phyloP scores from a whole-genome alignment of 2,888 invertebrate genomes.

The Tortrix viridana region DNA sequence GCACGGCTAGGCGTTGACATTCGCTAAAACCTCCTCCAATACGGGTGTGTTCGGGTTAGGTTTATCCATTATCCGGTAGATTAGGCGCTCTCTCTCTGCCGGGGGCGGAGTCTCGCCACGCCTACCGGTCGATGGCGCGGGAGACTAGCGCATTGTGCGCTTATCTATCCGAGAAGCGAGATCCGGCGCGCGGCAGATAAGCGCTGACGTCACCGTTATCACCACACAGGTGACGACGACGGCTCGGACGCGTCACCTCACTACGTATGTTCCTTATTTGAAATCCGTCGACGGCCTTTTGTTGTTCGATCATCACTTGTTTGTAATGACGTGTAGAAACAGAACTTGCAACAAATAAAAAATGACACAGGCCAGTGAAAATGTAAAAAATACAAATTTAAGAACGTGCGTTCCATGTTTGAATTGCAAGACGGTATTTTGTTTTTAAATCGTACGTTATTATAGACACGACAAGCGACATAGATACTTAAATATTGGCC shows the following conservation, averaged over 20 bases:
- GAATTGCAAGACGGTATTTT: too few relatives aligned
- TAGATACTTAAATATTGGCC: too few relatives aligned
- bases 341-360: not conserved
- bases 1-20: slow-evolving; percentile 73
- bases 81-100: slow-evolving; percentile 75
- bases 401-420: too few relatives aligned
- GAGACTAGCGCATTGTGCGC: slow-evolving; percentile 67
- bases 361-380: not conserved
- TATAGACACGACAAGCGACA: too few relatives aligned
- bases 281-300: not conserved
- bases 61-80: slow-evolving; percentile 82
- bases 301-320: slow-evolving; percentile 14
- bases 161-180: slow-evolving; percentile 78
- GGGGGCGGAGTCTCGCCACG: slow-evolving; percentile 78
- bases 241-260: slow-evolving; percentile 1
- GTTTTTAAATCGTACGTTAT: too few relatives aligned
- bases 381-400: too few relatives aligned
- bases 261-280: not conserved
- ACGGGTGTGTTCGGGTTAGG: slow-evolving; percentile 69
- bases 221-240: slow-evolving; percentile 31
- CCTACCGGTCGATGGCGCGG: slow-evolving; percentile 79
- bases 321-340: not conserved
- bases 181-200: slow-evolving; percentile 77
- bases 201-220: slow-evolving; percentile 59
- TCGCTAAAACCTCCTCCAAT: slow-evolving; percentile 76